A percentile compares a stretch with the other conserved stretches of the same genome.
phyloP scores from a whole-genome alignment of 2,888 invertebrate species.

The Suillia variegata region DNA sequence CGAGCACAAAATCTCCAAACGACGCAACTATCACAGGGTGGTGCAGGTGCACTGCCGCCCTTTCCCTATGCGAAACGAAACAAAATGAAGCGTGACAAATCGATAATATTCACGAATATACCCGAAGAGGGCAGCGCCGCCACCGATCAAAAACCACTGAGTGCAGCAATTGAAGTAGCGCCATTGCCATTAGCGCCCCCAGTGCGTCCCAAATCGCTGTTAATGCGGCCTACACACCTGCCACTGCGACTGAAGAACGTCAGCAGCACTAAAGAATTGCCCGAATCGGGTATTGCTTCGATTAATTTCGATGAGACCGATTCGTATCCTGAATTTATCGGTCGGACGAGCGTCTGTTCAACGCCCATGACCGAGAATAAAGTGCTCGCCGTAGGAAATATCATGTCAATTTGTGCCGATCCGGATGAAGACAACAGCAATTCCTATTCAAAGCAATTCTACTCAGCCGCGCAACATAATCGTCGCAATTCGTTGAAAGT shows the following conservation, averaged over 20 bases:
- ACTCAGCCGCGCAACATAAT: slow-evolving; percentile 29
- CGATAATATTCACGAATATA: slow-evolving; percentile 80
- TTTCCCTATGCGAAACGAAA: slow-evolving; percentile 58
- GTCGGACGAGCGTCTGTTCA: slow-evolving; percentile 77
- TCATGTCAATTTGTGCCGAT: slow-evolving; percentile 75
- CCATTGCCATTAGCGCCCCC: slow-evolving; percentile 9
- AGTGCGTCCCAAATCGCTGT: slow-evolving; percentile 42
- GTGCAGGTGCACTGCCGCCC: too few species aligned
- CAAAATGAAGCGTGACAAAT: slow-evolving; percentile 79
- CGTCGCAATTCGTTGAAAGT: slow-evolving; percentile 49
- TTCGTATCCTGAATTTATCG: slow-evolving; percentile 67
- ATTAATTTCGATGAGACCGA: slow-evolving; percentile 65
- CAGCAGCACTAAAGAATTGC: slow-evolving; percentile 56
- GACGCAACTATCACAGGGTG: slow-evolving; percentile 46
- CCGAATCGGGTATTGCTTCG: slow-evolving; percentile 60
- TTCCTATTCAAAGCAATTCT: slow-evolving; percentile 17
- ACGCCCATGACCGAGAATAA: slow-evolving; percentile 81
- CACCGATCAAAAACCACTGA: slow-evolving; percentile 10
- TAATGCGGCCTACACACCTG: slow-evolving; percentile 65
- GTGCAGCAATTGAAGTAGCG: slow-evolving; percentile 15
- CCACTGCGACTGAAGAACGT: slow-evolving; percentile 65
- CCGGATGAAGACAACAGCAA: slow-evolving; percentile 49
- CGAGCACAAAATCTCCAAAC: slow-evolving; percentile 59
- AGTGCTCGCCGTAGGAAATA: slow-evolving; percentile 74
- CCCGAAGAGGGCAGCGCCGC: slow-evolving; percentile 68